These are phyloP conservation scores for Mactromeris polynyma DNA, from an alignment of 2,888 invertebrate genomes.

Conservation along the genomic window DNA sequence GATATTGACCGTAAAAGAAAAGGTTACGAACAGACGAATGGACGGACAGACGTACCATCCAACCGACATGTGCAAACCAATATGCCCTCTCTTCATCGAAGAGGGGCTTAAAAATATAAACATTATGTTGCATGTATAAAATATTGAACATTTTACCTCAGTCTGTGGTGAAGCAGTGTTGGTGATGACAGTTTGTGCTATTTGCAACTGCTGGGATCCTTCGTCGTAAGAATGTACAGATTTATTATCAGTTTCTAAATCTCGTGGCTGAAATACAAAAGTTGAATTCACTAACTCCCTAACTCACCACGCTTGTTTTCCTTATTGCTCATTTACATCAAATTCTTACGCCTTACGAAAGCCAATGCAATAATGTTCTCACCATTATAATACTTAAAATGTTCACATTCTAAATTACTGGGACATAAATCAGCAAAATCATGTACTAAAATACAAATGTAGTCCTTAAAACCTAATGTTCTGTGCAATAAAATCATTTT, in stretches of 20 bases:
- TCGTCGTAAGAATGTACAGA: slow-evolving; percentile 90
- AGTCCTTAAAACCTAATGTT: too few species aligned
- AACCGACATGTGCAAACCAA: too few species aligned
- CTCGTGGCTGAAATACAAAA: slow-evolving; percentile 77
- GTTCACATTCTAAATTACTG: neutral
- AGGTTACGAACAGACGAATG: too few species aligned
- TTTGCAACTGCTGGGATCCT: slow-evolving; percentile 53
- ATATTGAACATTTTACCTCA: slow-evolving; percentile 33
- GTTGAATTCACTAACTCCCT: neutral
- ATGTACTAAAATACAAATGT: too few species aligned
- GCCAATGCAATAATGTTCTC: neutral
- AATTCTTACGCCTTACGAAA: neutral
- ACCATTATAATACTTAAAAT: neutral
- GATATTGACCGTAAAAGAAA: too few species aligned
- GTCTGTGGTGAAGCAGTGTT: slow-evolving; percentile 15
- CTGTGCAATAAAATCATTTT: too few species aligned
- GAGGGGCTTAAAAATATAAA: too few species aligned
- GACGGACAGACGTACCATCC: too few species aligned
- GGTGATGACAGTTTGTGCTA: neutral
- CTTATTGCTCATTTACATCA: neutral
- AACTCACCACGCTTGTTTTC: neutral
- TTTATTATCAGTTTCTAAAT: slow-evolving; percentile 78
- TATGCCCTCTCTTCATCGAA: too few species aligned
- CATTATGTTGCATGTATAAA: too few species aligned
- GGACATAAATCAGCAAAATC: too few species aligned